Evolutionary conservation across 2,113 vertebrate genomes (phyloP), one percentile per base, ranked within the genome.

Genomic region (Otis tarda): DNA sequence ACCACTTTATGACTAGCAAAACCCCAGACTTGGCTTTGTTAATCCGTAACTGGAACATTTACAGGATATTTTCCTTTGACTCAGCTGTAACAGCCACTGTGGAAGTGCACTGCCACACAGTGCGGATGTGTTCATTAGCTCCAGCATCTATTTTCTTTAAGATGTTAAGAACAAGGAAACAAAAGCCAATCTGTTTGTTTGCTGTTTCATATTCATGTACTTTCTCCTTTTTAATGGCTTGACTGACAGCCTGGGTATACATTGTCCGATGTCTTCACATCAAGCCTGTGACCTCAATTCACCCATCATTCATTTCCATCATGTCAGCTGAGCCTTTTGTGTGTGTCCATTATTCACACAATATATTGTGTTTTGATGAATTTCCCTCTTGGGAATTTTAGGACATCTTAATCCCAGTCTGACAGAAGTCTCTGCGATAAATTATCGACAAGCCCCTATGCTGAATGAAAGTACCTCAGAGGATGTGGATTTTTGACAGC

Each of bases 401-500:
- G 96, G 95, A 98, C 88, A 92, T 98, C 98, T 98, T 98, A 98
- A 98, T 98, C 97, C 96, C 95, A 95, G 74, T 69, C 86, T 97
- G 97, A 97, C 97, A 98, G 97, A 97, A 87, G 64, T 94, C 83
- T 90, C 80, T 93, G 85, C 1, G 0, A 98, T 98, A 97, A 98
- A 98, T 98, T 98, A 98, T 97, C 52, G 80, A 87, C 83, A 92
- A 97, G 39, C 65, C 73, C 69, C 57, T 93, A 56, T 97, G 94
- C 92, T 97, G 97, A 98, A 98, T 97, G 84, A 87, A 96, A 97
- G 91, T 60, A 92, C 59, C 87, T 97, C 95, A 59, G 89, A 84
- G 83, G 83, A 94, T 94, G 92, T 71, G 94, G 97, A 97, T 98
- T 97, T 97, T 97, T 97, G 96, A 97, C 93, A 97, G 95, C 76